Evolutionary conservation across 1,140 invertebrate species (phyloP), one percentile per base, ranked within the genome.

Genomic region (Panulirus ornatus): DNA sequence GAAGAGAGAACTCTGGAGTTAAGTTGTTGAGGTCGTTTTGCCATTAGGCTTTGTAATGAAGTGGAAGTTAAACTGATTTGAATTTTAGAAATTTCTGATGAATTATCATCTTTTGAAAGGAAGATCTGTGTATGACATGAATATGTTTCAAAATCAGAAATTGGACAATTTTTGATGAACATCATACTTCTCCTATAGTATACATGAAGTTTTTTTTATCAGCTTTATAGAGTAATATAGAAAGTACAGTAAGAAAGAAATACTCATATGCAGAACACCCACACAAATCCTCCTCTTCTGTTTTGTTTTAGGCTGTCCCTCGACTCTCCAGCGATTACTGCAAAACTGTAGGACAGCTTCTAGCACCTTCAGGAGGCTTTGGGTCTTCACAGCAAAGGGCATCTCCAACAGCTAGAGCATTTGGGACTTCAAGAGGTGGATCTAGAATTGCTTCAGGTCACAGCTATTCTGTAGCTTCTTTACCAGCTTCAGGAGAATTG

Each of bases 201-300:
- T n/a, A 58, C 54, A 58, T 6, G 54, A 58, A 58, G 19, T 19
- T 1, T 58, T 58, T 58, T 58, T 58, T 14, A 22, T 19, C 54
- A 22, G 3, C 11, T 58, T 66, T 30, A 30, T 30, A 30, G 11
- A 9, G 30, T 66, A 30, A 34, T 66, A 38, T 76, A 38, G 34
- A 38, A 42, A 79, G 27, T 85, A 85, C 34, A 34, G 34, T 70
- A 36, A 71, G 36, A n/a, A 82, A 51, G n/a, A 73, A 51, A 40
- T 40, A 63, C 34, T 16, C 44, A 27, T 73, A 44, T 83, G 2
- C 66, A 83, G 81, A 83, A 83, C 66, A 40, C 40, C 44, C 71
- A 83, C 66, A 82, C 84, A 88, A 75, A 58, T 66, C n/a, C 79
- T 89, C 42, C 88, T 89, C 88, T 83, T 89, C 88, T 89, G 88